These are phyloP conservation scores for Listronotus bonariensis DNA, from an alignment of 1,140 invertebrate genomes.

Conservation along the genomic window DNA sequence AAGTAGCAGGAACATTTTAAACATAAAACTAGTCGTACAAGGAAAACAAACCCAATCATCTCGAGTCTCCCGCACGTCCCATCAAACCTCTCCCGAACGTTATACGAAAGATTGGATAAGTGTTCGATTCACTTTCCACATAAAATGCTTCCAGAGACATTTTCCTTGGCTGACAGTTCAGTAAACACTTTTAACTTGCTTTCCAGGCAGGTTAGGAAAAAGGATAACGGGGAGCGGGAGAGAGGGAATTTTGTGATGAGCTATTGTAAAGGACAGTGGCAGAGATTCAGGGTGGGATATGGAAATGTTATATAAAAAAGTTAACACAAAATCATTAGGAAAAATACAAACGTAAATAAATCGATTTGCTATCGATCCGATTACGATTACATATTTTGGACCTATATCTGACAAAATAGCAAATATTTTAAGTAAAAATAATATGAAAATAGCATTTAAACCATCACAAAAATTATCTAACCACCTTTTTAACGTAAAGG, in stretches of 20 bases:
- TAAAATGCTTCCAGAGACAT: conserved; percentile 54
- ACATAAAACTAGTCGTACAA: conserved; percentile 13
- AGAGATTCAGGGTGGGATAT: no score
- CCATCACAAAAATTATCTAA: no score
- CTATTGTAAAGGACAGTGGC: conserved; percentile 51
- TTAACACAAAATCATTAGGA: no score
- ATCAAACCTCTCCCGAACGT: conserved; percentile 22
- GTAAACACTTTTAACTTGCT: conserved; percentile 52
- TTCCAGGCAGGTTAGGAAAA: conserved; percentile 9
- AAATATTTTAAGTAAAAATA: no score
- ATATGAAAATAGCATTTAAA: no score
- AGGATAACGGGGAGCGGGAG: neutral
- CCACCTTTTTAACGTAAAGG: no score
- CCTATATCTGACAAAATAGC: no score
- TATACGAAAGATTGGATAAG: conserved; percentile 38
- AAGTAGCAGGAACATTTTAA: conserved; percentile 13
- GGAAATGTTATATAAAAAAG: no score
- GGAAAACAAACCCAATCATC: conserved; percentile 40
- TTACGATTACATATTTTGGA: no score
- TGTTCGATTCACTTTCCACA: conserved; percentile 47
- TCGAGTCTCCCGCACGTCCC: conserved; percentile 18
- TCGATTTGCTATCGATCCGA: no score
- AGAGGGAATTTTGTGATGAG: conserved; percentile 47
- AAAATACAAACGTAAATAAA: no score
- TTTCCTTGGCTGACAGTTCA: conserved; percentile 53